These are phyloP conservation scores for Parazoanthus darwini DNA, from an alignment of 92 coral and sea anemone genomes.

Conservation along the genomic window DNA sequence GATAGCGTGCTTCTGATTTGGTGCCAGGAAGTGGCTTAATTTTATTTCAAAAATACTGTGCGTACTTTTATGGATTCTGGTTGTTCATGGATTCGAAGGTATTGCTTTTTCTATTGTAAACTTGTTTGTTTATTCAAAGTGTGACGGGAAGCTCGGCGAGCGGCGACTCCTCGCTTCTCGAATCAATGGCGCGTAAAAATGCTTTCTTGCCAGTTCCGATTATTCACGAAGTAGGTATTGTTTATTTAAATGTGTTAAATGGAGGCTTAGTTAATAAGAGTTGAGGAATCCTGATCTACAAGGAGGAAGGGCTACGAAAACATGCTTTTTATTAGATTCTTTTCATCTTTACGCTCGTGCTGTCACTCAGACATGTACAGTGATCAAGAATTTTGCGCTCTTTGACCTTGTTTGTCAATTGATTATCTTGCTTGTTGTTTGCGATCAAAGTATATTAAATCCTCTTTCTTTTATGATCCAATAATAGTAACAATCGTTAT, in stretches of 20 bases:
- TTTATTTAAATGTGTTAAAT: neutral
- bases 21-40: conserved; percentile 2
- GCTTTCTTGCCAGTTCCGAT: conserved; percentile 27
- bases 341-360: neutral
- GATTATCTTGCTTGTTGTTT: neutral
- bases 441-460: neutral
- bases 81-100: conserved; percentile 38
- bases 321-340: neutral
- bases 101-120: neutral
- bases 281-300: neutral
- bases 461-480: neutral
- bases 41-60: neutral
- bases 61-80: conserved; percentile 18
- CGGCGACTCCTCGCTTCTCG: neutral
- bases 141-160: neutral
- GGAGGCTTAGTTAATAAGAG: neutral
- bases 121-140: neutral
- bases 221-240: conserved; percentile 31
- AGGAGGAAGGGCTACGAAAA: neutral
- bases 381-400: neutral
- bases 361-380: neutral
- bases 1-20: neutral
- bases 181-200: conserved; percentile 37
- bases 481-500: neutral
- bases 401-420: neutral